phyloP scores from a whole-genome alignment of 64 coral and sea anemone species.

The Catalaphyllia jardinei region DNA sequence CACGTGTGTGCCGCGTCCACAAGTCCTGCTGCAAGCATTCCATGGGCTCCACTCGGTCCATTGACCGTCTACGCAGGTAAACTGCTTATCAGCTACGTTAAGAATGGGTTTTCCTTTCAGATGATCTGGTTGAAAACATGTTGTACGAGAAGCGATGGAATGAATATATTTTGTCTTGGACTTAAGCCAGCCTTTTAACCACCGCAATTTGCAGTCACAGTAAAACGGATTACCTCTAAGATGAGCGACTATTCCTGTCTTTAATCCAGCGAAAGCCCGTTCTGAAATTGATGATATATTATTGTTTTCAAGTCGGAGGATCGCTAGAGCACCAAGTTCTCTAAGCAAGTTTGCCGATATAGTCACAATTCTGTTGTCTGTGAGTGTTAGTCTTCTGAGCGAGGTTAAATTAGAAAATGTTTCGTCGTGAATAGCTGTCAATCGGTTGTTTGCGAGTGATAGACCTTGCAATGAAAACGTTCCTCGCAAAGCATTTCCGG shows the following conservation, averaged over 20 bases:
- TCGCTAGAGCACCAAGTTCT: slow-evolving; percentile 42
- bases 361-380: slow-evolving; percentile 52
- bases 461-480: slow-evolving; percentile 58
- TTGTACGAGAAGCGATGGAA: slow-evolving; percentile 21
- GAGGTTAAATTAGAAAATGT: slow-evolving; percentile 31
- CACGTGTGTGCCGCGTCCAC: slow-evolving; percentile 56
- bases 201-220: slow-evolving; percentile 82
- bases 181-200: slow-evolving; percentile 81
- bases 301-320: slow-evolving; percentile 73
- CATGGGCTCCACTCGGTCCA: slow-evolving; percentile 75
- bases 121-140: slow-evolving; percentile 49
- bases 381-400: slow-evolving; percentile 51
- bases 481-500: slow-evolving; percentile 60
- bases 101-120: slow-evolving; percentile 54
- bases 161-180: slow-evolving; percentile 48
- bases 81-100: slow-evolving; percentile 48
- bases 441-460: slow-evolving; percentile 71
- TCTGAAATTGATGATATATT: slow-evolving; percentile 50
- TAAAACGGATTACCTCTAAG: slow-evolving; percentile 80
- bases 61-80: slow-evolving; percentile 50
- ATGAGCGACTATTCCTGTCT: slow-evolving; percentile 37
- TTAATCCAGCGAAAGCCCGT: slow-evolving; percentile 40
- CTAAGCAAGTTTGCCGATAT: slow-evolving; percentile 50
- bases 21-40: slow-evolving; percentile 55
- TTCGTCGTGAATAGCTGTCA: slow-evolving; percentile 45